Conservation (phyloP, 2,888 invertebrate species). For the Polydrusus tereticollis region DNA sequence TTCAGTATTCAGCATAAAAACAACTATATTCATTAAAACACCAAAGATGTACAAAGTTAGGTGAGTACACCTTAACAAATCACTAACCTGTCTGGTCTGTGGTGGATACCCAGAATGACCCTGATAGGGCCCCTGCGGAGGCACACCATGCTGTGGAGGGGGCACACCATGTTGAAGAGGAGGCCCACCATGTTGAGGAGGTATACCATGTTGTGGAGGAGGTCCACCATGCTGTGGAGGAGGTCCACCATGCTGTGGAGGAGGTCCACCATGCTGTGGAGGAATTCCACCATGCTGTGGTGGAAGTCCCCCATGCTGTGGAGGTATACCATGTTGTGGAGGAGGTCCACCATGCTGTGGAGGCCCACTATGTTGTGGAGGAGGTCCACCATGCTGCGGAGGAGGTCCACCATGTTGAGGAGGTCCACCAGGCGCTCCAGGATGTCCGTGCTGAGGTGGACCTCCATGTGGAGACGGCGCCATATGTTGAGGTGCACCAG, state of each 20-base stretch:
- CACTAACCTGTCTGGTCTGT: slow-evolving; percentile 33
- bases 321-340: slow-evolving; percentile 20
- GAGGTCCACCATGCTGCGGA: slow-evolving; percentile 35
- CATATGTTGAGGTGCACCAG: slow-evolving; percentile 52
- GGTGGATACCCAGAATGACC: slow-evolving; percentile 60
- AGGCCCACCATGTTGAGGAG: slow-evolving; percentile 48
- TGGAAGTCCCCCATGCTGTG: slow-evolving; percentile 20
- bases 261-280: slow-evolving; percentile 69
- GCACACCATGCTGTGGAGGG: slow-evolving; percentile 39
- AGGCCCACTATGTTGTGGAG: slow-evolving; percentile 61
- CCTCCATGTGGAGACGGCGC: slow-evolving; percentile 50
- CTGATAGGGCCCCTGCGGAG: slow-evolving; percentile 51
- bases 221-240: slow-evolving; percentile 57
- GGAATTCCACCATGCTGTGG: slow-evolving; percentile 57
- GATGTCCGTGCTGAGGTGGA: slow-evolving; percentile 35
- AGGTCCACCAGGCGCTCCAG: slow-evolving; percentile 46
- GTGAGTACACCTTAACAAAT: background rate
- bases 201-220: slow-evolving; percentile 54
- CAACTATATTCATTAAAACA: too few species aligned
- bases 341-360: slow-evolving; percentile 43
- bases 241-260: slow-evolving; percentile 41
- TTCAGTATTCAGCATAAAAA: too few species aligned
- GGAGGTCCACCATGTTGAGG: slow-evolving; percentile 38
- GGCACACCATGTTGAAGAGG: slow-evolving; percentile 47
- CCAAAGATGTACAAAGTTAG: too few species aligned